A percentile compares a stretch with the other conserved stretches of the same genome.
phyloP scores from a whole-genome alignment of 2,888 invertebrate species.

The Harpalus rufipes region DNA sequence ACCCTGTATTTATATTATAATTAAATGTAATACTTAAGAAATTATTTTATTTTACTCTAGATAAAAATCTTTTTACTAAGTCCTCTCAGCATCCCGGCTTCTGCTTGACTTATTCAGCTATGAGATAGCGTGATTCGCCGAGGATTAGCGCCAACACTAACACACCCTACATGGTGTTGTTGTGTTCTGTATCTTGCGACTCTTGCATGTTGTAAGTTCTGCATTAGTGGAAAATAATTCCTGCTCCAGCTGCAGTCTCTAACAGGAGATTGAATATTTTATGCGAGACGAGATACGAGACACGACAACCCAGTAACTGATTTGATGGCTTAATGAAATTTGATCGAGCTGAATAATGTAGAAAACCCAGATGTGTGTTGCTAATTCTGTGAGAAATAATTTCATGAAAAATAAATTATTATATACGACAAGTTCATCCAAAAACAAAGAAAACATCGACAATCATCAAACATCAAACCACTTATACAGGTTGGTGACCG shows the following conservation, averaged over 20 bases:
- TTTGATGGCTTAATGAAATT: neutral
- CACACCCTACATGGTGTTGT: neutral
- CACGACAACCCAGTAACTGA: neutral
- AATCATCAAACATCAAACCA: too few species aligned
- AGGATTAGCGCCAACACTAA: slow-evolving; percentile 5
- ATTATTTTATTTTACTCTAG: too few species aligned
- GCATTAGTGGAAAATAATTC: slow-evolving; percentile 4
- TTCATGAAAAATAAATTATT: too few species aligned
- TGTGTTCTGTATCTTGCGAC: neutral
- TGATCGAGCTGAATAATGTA: neutral
- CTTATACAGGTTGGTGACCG: too few species aligned
- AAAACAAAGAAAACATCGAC: too few species aligned
- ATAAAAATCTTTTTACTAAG: too few species aligned
- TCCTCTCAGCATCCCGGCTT: too few species aligned
- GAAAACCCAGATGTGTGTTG: too few species aligned
- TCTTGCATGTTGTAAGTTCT: neutral
- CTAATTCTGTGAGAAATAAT: too few species aligned
- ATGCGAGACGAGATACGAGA: neutral
- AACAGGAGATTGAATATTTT: neutral
- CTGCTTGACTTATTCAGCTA: neutral
- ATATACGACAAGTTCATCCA: too few species aligned
- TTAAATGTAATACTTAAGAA: too few species aligned
- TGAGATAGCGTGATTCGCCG: neutral
- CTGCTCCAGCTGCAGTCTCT: neutral
- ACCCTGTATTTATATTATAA: too few species aligned